These are phyloP conservation scores for Timandra comae DNA, from an alignment of 2,888 invertebrate genomes.

Conservation along the genomic window DNA sequence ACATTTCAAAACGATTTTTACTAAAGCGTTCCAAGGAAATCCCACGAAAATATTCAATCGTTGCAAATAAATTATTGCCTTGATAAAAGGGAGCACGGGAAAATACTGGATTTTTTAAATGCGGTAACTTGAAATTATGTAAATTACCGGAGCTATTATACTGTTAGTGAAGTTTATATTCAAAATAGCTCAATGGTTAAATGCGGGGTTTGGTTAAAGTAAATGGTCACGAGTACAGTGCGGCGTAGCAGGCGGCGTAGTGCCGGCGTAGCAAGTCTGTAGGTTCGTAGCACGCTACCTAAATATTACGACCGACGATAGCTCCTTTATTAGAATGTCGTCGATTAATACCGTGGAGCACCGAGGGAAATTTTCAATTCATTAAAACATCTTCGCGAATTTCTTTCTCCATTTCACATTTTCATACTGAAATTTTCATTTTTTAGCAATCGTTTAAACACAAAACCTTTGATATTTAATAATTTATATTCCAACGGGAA, in stretches of 20 bases:
- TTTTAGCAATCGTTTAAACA: too few species aligned
- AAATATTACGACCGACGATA: background rate
- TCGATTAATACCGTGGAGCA: constrained; percentile 1
- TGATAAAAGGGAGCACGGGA: constrained; percentile 2
- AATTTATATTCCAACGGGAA: too few species aligned
- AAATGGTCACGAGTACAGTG: constrained; percentile 2
- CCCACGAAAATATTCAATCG: constrained; percentile 11
- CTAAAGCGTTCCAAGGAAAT: constrained; percentile 11
- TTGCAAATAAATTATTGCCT: constrained; percentile 12
- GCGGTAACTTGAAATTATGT: background rate
- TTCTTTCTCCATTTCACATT: background rate
- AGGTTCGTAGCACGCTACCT: constrained; percentile 5
- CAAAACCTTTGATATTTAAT: too few species aligned
- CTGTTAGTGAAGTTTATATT: background rate
- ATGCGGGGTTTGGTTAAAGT: too few species aligned
- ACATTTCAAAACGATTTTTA: constrained; percentile 16
- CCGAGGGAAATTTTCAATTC: constrained; percentile 1
- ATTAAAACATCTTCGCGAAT: constrained; percentile 1
- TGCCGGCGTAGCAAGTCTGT: constrained; percentile 7
- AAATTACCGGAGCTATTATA: background rate
- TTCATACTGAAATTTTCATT: too few species aligned
- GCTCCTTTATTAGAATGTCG: constrained; percentile 1
- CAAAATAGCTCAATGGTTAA: background rate
- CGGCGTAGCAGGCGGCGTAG: constrained; percentile 4
- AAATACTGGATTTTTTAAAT: constrained; percentile 6